Evolutionary conservation across 2,888 invertebrate species (phyloP).

Genomic region (Campoletis raptor): DNA sequence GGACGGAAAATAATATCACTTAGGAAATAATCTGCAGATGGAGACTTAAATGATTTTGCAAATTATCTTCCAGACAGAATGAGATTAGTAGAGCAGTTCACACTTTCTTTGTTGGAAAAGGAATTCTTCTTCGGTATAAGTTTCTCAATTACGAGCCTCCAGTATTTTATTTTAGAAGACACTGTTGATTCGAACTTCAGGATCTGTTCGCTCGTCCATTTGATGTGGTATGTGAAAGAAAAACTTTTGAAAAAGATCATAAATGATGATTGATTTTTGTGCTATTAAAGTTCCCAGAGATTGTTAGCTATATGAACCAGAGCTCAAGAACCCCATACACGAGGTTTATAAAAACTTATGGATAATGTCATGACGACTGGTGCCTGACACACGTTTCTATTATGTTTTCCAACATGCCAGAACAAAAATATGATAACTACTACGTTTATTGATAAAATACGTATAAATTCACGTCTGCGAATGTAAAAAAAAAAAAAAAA

Average conservation of each 20-base stretch:
- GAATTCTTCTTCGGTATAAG: neutral
- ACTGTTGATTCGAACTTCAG: neutral
- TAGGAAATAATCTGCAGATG: neutral
- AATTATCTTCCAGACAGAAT: neutral
- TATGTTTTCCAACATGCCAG: slow-evolving; percentile 63
- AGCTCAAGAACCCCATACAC: neutral
- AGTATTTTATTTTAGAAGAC: neutral
- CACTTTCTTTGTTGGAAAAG: neutral
- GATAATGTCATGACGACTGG: slow-evolving; percentile 70
- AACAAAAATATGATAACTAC: slow-evolving; percentile 46
- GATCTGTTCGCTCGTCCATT: neutral
- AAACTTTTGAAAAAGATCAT: neutral
- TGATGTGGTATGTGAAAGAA: neutral
- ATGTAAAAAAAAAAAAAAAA: neutral
- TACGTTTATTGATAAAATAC: neutral
- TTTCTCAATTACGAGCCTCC: neutral
- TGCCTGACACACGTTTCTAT: slow-evolving; percentile 65
- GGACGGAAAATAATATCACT: neutral
- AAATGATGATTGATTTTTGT: no score
- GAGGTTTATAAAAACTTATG: slow-evolving; percentile 51
- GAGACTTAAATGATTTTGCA: neutral
- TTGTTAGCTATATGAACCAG: slow-evolving; percentile 22
- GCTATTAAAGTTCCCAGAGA: no score
- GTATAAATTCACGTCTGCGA: slow-evolving; percentile 35
- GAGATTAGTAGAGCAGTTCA: neutral